Percentiles rank a stretch among this genome's conserved stretches.
phyloP scores from a whole-genome alignment of 2,888 invertebrate species.

The Ichneumon xanthorius region DNA sequence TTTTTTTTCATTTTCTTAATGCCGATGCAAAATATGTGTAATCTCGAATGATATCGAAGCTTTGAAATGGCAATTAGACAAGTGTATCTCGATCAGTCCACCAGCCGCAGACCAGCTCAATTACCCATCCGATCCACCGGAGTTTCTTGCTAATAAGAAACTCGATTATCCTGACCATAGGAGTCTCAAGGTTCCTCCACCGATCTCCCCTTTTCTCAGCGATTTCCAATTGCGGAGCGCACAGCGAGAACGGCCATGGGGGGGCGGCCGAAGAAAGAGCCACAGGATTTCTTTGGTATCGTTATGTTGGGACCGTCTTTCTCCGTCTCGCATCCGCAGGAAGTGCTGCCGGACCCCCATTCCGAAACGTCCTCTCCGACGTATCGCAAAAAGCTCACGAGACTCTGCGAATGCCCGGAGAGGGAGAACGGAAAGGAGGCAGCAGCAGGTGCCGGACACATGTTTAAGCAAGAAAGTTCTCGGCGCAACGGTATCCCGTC shows the following conservation, averaged over 20 bases:
- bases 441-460: constrained; percentile 78
- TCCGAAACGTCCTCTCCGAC: constrained; percentile 57
- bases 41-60: not conserved
- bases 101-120: not conserved
- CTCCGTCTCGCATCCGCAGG: constrained; percentile 60
- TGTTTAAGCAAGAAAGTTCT: constrained; percentile 73
- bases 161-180: constrained; percentile 22
- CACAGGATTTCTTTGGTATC: constrained; percentile 59
- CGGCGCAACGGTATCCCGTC: constrained; percentile 56
- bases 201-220: constrained; percentile 22
- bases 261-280: constrained; percentile 4
- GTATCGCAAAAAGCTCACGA: constrained; percentile 57
- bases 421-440: constrained; percentile 29
- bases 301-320: constrained; percentile 26
- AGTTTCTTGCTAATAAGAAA: constrained; percentile 19
- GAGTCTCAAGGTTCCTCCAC: constrained; percentile 5
- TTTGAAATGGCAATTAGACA: not conserved
- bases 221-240: constrained; percentile 45
- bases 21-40: not conserved
- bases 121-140: not conserved
- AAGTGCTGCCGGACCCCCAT: constrained; percentile 56
- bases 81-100: not conserved
- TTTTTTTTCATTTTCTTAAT: not conserved
- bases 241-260: not conserved
- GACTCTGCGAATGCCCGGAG: constrained; percentile 18